Conservation (phyloP, 2,113 vertebrate species). For the Orycteropus afer region DNA sequence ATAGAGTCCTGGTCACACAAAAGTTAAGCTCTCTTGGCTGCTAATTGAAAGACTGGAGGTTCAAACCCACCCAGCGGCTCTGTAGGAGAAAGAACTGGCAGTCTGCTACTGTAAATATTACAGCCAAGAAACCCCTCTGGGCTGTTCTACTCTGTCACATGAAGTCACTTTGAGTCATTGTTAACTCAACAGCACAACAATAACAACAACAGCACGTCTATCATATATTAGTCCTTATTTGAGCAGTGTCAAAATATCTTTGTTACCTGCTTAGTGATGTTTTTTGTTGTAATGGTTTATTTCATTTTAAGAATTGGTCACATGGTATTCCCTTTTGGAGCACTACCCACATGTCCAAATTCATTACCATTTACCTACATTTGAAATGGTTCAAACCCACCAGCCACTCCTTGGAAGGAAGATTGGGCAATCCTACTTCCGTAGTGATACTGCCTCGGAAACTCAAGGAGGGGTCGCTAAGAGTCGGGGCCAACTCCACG, state of each 20-base stretch:
- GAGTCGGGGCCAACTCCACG: too few species aligned
- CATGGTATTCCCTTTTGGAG: not conserved
- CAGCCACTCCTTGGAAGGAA: too few species aligned
- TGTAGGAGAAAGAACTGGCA: not conserved
- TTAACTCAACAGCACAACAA: not conserved
- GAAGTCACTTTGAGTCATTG: not conserved
- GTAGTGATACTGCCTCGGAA: too few species aligned
- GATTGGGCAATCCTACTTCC: too few species aligned
- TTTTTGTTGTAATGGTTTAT: not conserved
- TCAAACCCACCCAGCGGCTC: not conserved
- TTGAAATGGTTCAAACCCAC: too few species aligned
- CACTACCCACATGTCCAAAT: not conserved
- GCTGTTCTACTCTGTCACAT: not conserved
- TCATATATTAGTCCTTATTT: not conserved
- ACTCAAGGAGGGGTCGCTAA: too few species aligned
- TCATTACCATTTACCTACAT: not conserved
- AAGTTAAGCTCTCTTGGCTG: not conserved
- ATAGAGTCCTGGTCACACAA: not conserved
- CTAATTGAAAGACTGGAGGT: not conserved
- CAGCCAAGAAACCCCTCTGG: not conserved
- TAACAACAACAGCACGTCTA: not conserved
- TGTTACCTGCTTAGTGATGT: not conserved
- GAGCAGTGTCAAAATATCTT: not conserved
- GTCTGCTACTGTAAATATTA: not conserved
- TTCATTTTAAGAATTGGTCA: conserved; percentile 16